A percentile compares a stretch with the other conserved stretches of the same genome.
phyloP scores from a whole-genome alignment of 2,888 invertebrate species.

The Sthenelais limicola region DNA sequence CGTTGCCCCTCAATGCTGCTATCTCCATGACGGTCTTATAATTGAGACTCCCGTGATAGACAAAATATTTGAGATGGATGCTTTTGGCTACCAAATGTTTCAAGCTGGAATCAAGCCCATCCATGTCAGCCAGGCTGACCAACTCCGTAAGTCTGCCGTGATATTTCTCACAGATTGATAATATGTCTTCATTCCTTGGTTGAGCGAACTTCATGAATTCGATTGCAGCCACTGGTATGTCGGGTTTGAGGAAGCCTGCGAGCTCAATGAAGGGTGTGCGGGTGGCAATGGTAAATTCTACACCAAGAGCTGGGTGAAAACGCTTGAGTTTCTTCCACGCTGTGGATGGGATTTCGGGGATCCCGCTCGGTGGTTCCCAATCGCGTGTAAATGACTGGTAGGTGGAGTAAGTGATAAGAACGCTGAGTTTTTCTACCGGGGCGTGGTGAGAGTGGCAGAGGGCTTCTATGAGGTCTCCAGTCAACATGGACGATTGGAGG shows the following conservation, averaged over 20 bases:
- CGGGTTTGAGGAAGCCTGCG: constrained; percentile 56
- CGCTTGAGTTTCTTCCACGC: constrained; percentile 55
- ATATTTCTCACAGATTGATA: constrained; percentile 54
- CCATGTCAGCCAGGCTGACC: constrained; percentile 54
- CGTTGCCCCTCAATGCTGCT: constrained; percentile 49
- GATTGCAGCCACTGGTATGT: constrained; percentile 56
- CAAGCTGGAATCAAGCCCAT: constrained; percentile 52
- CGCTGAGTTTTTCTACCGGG: constrained; percentile 54
- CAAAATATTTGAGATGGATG: constrained; percentile 52
- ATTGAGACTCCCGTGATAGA: constrained; percentile 56
- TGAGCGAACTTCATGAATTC: constrained; percentile 57
- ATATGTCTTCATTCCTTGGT: constrained; percentile 53
- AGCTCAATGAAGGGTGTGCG: constrained; percentile 57
- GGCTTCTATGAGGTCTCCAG: constrained; percentile 53
- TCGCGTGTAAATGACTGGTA: neutral
- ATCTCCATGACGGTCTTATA: constrained; percentile 52
- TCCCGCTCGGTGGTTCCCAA: constrained; percentile 40
- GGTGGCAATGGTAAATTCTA: constrained; percentile 58
- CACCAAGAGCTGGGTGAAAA: constrained; percentile 55
- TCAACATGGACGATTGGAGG: constrained; percentile 60
- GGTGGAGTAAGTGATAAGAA: constrained; percentile 57
- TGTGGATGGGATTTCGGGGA: constrained; percentile 55
- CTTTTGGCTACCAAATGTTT: constrained; percentile 53
- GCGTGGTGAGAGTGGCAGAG: constrained; percentile 52
- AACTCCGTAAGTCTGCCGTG: constrained; percentile 54